Evolutionary conservation across 2,113 vertebrate genomes (phyloP).

Genomic region (Trichomycterus rosablanca): DNA sequence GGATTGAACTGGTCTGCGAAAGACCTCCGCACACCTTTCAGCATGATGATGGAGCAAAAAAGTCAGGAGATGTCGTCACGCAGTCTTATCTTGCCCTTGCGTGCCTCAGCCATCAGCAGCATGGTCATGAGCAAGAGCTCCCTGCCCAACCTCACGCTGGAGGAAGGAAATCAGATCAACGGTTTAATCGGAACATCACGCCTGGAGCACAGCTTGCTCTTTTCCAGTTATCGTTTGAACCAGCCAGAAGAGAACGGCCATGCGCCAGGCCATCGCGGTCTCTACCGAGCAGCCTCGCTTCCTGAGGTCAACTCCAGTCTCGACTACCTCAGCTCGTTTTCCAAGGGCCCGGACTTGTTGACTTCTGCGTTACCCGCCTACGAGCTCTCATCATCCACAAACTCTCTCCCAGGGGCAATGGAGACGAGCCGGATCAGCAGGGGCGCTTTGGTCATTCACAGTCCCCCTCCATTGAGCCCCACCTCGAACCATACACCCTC

Average conservation of each 20-base stretch:
- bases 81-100: constrained; percentile 11
- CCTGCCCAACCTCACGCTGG: constrained; percentile 42
- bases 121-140: constrained; percentile 52
- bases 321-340: constrained; percentile 16
- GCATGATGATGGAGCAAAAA: constrained; percentile 60
- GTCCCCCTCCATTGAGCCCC: neutral
- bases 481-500: constrained; percentile 37
- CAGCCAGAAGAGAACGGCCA: constrained; percentile 49
- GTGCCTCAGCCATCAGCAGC: constrained; percentile 40
- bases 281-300: constrained; percentile 52
- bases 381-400: constrained; percentile 49
- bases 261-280: neutral
- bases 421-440: constrained; percentile 46
- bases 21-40: constrained; percentile 56
- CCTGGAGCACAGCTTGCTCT: constrained; percentile 80
- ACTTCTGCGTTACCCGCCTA: constrained; percentile 15
- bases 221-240: constrained; percentile 56
- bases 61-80: constrained; percentile 2
- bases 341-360: neutral
- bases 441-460: constrained; percentile 7
- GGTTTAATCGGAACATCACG: constrained; percentile 62
- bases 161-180: constrained; percentile 56
- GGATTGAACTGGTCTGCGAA: constrained; percentile 55
- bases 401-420: constrained; percentile 41
- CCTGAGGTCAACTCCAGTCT: constrained; percentile 39